Conservation (phyloP, 1,140 invertebrate genomes). For the Hormaphis cornu region DNA sequence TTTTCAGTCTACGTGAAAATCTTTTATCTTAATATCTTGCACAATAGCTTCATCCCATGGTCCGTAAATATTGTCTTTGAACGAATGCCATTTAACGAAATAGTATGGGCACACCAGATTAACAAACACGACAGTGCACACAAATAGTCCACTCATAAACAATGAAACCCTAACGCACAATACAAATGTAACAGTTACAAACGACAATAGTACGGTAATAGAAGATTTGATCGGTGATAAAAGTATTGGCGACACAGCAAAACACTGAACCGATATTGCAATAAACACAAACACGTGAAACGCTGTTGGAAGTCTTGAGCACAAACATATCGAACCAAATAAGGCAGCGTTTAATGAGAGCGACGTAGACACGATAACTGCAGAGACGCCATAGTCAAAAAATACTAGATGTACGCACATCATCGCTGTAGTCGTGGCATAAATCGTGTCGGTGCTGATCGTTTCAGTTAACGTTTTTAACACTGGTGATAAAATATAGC, state of each 20-base stretch:
- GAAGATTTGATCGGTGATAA: conserved; percentile 43
- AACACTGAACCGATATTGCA: conserved; percentile 73
- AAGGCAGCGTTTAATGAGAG: conserved; percentile 82
- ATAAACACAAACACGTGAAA: conserved; percentile 81
- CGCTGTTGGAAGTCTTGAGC: conserved; percentile 74
- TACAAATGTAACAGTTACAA: conserved; percentile 40
- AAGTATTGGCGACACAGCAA: conserved; percentile 78
- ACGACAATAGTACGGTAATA: conserved; percentile 44
- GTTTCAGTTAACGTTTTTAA: conserved; percentile 91
- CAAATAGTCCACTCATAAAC: conserved; percentile 52
- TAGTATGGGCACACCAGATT: conserved; percentile 66
- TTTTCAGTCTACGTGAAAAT: conserved; percentile 10
- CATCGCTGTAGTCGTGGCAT: conserved; percentile 79
- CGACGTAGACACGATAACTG: conserved; percentile 69
- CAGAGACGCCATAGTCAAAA: conserved; percentile 79
- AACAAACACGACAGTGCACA: conserved; percentile 53
- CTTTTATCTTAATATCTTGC: conserved; percentile 20
- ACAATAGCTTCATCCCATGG: conserved; percentile 86
- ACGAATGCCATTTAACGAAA: conserved; percentile 69
- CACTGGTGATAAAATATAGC: conserved; percentile 77
- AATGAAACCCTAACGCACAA: conserved; percentile 48
- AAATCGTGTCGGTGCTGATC: conserved; percentile 93
- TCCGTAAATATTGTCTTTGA: conserved; percentile 89
- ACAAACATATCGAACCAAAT: conserved; percentile 86
- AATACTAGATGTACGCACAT: conserved; percentile 80